Conservation (phyloP, 2,888 invertebrate species). For the Electrophaes corylata region DNA sequence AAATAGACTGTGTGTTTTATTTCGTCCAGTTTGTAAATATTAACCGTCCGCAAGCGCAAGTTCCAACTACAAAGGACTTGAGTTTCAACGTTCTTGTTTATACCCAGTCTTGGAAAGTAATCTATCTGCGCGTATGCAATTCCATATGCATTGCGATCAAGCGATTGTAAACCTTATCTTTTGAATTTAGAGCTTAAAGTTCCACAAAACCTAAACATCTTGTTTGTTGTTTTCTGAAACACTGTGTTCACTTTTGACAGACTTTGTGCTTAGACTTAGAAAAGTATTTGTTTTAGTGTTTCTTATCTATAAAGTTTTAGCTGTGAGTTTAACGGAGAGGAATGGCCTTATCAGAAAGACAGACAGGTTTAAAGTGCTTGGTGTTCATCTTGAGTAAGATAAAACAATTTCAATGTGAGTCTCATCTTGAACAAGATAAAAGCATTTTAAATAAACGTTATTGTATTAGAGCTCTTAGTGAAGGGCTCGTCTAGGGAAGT, state of each 20-base stretch:
- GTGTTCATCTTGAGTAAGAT: not conserved
- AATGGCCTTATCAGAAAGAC: not conserved
- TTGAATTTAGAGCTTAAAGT: conserved; percentile 2
- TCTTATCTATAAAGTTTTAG: conserved; percentile 9
- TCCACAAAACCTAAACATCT: conserved; percentile 6
- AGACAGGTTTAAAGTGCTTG: not conserved
- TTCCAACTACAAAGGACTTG: conserved; percentile 39
- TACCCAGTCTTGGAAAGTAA: conserved; percentile 36
- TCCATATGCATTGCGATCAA: conserved; percentile 7
- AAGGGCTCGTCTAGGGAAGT: no score
- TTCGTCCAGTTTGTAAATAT: conserved; percentile 32
- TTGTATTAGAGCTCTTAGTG: no score
- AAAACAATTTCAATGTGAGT: not conserved
- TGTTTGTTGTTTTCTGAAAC: conserved; percentile 9
- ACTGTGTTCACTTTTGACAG: conserved; percentile 19
- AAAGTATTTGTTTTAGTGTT: conserved; percentile 5
- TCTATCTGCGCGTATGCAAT: conserved; percentile 31
- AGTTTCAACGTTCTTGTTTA: conserved; percentile 37
- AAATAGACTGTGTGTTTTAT: conserved; percentile 19
- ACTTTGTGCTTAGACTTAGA: conserved; percentile 7
- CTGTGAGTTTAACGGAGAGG: not conserved
- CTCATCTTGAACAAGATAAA: no score
- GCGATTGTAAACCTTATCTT: not conserved
- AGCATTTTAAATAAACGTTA: no score
- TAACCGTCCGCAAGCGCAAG: conserved; percentile 28